Conservation (phyloP, 1,140 invertebrate species). For the Drosophila eugracilis region DNA sequence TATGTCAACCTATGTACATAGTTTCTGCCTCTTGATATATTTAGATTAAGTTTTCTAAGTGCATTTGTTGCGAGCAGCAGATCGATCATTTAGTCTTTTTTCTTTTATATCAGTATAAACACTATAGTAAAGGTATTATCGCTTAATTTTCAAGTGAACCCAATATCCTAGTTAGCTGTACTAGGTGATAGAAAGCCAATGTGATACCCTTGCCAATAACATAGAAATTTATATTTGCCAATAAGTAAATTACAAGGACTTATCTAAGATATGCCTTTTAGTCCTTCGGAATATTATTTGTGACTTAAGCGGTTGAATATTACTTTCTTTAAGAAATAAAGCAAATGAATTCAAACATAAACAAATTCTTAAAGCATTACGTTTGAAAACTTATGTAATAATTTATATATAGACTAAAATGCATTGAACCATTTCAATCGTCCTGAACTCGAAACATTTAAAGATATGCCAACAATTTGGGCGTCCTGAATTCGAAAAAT, state of each 20-base stretch:
- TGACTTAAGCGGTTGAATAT: background rate
- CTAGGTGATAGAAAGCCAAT: background rate
- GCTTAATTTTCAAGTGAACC: slow-evolving; percentile 18
- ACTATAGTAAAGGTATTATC: slow-evolving; percentile 69
- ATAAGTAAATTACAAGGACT: slow-evolving; percentile 6
- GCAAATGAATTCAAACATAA: background rate
- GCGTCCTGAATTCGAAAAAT: background rate
- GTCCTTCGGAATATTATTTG: background rate
- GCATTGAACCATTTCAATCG: slow-evolving; percentile 1
- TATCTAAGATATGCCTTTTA: background rate
- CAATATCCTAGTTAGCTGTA: slow-evolving; percentile 18
- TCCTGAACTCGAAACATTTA: slow-evolving; percentile 1
- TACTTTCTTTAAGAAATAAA: background rate
- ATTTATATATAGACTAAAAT: background rate
- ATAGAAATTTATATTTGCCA: background rate
- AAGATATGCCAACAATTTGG: background rate
- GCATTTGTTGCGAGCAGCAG: slow-evolving; percentile 49
- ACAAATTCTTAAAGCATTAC: background rate
- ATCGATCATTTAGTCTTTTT: slow-evolving; percentile 71
- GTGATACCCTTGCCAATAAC: slow-evolving; percentile 1
- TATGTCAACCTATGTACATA: slow-evolving; percentile 26
- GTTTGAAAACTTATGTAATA: background rate
- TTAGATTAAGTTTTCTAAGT: slow-evolving; percentile 49
- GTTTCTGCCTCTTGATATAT: slow-evolving; percentile 34
- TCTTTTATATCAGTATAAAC: slow-evolving; percentile 76